Percentiles rank a stretch among this genome's conserved stretches.
Evolutionary conservation across 23 tunicate species (phyloP).

Genomic region (Styela clava): DNA sequence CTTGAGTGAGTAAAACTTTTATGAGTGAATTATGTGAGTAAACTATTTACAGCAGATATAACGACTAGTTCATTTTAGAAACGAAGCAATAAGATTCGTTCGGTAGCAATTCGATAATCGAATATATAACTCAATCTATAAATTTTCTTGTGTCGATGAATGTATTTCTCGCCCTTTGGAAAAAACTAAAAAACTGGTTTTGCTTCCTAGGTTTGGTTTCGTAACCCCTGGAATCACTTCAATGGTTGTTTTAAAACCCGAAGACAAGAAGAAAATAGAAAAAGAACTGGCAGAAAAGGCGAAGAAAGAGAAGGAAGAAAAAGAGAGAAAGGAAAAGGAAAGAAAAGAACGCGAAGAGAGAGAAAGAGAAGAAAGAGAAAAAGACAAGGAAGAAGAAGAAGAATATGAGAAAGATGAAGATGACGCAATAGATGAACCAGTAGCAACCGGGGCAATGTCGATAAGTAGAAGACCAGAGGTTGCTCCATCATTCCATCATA

Average conservation of each 20-base stretch:
- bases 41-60: too few species aligned
- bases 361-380: background rate
- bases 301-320: background rate
- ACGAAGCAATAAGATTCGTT: too few species aligned
- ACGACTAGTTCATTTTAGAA: too few species aligned
- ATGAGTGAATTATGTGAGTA: too few species aligned
- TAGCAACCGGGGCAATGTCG: too few species aligned
- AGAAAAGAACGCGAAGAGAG: background rate
- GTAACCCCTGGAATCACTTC: slow-evolving; percentile 53
- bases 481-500: too few species aligned
- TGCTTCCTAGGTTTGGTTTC: slow-evolving; percentile 24
- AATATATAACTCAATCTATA: too few species aligned
- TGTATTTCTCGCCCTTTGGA: too few species aligned
- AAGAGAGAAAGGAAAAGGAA: slow-evolving; percentile 2
- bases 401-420: background rate
- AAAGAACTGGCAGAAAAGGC: background rate
- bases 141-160: too few species aligned
- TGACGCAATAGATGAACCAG: background rate
- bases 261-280: slow-evolving; percentile 34
- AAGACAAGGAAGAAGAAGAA: background rate
- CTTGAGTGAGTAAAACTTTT: slow-evolving; percentile 15
- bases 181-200: too few species aligned
- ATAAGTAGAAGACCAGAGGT: too few species aligned
- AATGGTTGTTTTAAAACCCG: slow-evolving; percentile 48
- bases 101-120: too few species aligned